A percentile compares a stretch with the other conserved stretches of the same genome.
phyloP scores from a whole-genome alignment of 2,113 vertebrate species.

The Myxocyprinus asiaticus region DNA sequence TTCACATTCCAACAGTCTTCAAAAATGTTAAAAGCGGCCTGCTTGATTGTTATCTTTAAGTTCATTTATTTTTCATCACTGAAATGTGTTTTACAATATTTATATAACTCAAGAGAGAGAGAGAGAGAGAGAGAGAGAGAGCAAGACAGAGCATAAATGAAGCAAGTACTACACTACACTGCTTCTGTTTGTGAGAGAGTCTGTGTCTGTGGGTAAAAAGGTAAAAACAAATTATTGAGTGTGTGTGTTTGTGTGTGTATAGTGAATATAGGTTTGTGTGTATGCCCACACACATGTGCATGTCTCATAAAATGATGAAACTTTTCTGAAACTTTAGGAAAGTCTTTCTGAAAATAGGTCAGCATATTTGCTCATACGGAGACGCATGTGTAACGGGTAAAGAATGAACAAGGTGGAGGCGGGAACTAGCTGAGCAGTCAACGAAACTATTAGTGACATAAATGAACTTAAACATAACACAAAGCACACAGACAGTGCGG shows the following conservation, averaged over 20 bases:
- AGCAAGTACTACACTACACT: background rate
- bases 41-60: background rate
- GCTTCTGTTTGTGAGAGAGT: too few relatives aligned
- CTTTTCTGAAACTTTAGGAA: slow-evolving; percentile 6
- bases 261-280: too few relatives aligned
- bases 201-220: background rate
- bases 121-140: background rate
- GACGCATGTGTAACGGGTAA: background rate
- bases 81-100: slow-evolving; percentile 22
- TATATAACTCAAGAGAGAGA: slow-evolving; percentile 11
- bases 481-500: too few relatives aligned
- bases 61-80: slow-evolving; percentile 1
- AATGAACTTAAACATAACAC: too few relatives aligned
- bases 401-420: too few relatives aligned
- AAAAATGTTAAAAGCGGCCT: background rate
- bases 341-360: background rate
- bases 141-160: background rate
- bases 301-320: background rate
- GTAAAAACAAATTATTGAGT: background rate
- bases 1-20: background rate
- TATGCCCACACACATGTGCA: too few relatives aligned
- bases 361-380: background rate
- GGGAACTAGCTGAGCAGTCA: too few relatives aligned
- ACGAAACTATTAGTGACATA: too few relatives aligned
- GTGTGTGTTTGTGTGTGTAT: background rate